Conservation (phyloP, 1,140 invertebrate species). For the Eufriesea mexicana region DNA sequence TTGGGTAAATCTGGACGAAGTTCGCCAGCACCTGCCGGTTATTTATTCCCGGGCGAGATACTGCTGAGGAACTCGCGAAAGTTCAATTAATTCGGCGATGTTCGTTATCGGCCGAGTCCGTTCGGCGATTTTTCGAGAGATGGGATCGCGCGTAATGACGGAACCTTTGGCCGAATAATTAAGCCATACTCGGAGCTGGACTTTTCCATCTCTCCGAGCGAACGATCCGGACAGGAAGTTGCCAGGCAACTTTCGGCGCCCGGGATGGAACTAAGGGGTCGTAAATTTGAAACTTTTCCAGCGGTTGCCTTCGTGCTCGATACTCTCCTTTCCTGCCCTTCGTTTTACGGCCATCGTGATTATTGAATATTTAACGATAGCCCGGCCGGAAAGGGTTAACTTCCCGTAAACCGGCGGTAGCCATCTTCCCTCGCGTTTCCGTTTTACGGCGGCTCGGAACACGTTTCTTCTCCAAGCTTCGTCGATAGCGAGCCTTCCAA, state of each 20-base stretch:
- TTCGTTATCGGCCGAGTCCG: background rate
- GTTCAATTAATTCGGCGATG: background rate
- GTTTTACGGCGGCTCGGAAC: background rate
- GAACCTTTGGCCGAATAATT: conserved; percentile 10
- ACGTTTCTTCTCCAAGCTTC: background rate
- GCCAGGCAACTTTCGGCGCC: conserved; percentile 3
- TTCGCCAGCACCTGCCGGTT: too few species aligned
- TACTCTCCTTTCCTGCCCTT: background rate
- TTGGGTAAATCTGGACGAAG: background rate
- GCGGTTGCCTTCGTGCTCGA: background rate
- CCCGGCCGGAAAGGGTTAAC: background rate
- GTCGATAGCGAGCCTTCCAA: too few species aligned
- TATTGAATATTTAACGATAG: conserved; percentile 5
- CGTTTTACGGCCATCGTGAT: background rate
- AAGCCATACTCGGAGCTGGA: conserved; percentile 1
- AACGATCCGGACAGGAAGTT: background rate
- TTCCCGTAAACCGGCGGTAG: background rate
- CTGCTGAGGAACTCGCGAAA: background rate
- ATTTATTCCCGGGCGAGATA: background rate
- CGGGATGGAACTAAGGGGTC: background rate
- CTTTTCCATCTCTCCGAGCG: background rate
- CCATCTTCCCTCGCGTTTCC: background rate
- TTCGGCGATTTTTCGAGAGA: too few species aligned
- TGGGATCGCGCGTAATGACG: background rate
- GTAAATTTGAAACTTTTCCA: conserved; percentile 32